Conservation (phyloP, 2,113 vertebrate species). For the Poeciliopsis prolifica region DNA sequence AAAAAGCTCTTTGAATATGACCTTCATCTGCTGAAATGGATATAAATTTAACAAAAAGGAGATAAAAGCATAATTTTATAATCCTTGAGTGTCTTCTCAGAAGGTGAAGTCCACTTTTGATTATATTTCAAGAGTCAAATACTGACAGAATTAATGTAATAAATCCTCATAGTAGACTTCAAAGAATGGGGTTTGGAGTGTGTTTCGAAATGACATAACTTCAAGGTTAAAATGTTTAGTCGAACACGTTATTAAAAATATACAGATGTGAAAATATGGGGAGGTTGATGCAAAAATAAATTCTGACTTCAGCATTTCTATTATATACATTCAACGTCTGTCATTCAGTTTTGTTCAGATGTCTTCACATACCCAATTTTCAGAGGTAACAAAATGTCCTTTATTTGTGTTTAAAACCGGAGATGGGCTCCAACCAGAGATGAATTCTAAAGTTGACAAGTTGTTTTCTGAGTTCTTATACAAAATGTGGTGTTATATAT, state of each 20-base stretch:
- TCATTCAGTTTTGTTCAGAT: not conserved
- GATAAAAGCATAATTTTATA: not conserved
- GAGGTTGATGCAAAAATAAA: not conserved
- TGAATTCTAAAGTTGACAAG: no score
- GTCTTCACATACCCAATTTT: not conserved
- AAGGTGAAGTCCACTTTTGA: not conserved
- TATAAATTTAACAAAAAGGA: constrained; percentile 4
- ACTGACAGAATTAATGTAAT: not conserved
- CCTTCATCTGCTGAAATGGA: not conserved
- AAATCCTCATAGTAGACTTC: not conserved
- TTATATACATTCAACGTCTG: not conserved
- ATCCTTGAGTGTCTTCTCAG: not conserved
- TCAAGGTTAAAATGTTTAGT: no score
- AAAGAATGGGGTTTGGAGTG: no score
- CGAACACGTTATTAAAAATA: no score
- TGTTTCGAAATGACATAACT: no score
- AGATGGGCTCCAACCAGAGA: no score
- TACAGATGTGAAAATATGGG: no score
- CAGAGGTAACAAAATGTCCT: not conserved
- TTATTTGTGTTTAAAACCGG: no score
- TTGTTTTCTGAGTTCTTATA: no score
- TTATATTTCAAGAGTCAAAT: not conserved
- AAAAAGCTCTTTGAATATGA: not conserved
- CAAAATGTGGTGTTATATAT: no score
- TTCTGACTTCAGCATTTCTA: not conserved